phyloP scores from a whole-genome alignment of 2,888 invertebrate species.

The Temnothorax rugatulus region DNA sequence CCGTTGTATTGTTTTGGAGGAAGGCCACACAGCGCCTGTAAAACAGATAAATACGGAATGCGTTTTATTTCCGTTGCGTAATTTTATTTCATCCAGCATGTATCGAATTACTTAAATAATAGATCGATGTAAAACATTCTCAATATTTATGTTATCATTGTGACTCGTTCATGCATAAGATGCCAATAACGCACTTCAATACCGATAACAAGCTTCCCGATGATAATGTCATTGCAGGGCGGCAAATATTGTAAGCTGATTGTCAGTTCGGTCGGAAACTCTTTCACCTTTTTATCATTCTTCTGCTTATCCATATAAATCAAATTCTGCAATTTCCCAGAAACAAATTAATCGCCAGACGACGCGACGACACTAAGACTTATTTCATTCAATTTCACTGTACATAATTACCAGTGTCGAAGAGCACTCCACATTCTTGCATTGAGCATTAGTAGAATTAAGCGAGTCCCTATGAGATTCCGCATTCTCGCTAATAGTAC shows the following conservation, averaged over 20 bases:
- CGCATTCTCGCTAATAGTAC: slow-evolving; percentile 79
- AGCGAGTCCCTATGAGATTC: slow-evolving; percentile 75
- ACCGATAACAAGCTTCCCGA: slow-evolving; percentile 83
- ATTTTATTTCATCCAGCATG: background rate
- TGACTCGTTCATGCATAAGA: background rate
- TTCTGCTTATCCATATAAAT: slow-evolving; percentile 79
- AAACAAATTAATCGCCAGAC: slow-evolving; percentile 5
- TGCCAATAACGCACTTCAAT: slow-evolving; percentile 80
- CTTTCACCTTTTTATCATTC: slow-evolving; percentile 76
- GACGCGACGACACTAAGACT: background rate
- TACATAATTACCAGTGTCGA: slow-evolving; percentile 77
- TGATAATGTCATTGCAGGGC: slow-evolving; percentile 78
- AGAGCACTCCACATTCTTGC: slow-evolving; percentile 74
- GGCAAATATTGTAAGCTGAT: slow-evolving; percentile 84
- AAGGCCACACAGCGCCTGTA: slow-evolving; percentile 86
- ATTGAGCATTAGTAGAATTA: slow-evolving; percentile 76
- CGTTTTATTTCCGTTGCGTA: background rate
- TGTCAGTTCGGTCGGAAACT: slow-evolving; percentile 84
- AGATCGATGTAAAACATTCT: background rate
- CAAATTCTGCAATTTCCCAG: slow-evolving; percentile 75
- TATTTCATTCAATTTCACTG: background rate
- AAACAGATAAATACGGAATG: background rate
- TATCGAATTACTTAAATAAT: background rate
- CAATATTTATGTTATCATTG: background rate
- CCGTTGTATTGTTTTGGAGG: slow-evolving; percentile 86